Base-by-base conservation (phyloP, 2,888 invertebrate species). In the Beris chalybata region DNA sequence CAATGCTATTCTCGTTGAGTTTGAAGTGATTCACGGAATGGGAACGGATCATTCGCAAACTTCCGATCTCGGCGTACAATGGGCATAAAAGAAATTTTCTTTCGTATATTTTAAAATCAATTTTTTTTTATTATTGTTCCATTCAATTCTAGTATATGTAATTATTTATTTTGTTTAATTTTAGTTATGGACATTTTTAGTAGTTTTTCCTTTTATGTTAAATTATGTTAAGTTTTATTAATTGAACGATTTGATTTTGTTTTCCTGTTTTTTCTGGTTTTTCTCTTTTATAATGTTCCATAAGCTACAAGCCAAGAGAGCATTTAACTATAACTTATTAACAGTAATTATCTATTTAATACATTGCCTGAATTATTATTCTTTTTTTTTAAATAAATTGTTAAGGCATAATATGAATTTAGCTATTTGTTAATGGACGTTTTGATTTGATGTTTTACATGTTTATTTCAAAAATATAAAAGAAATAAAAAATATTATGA, bases 1-100 rank as follows among this genome's bases (percentile, higher is more conserved):
- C 7, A 69, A 52, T 32, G 45, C 63, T 38, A 29, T 68, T 22
- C 55, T 71, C 11, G 66, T 65, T 2, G 69, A 72, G 64, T 67
- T 69, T 9, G 68, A 71, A 57, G 11, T 69, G 9, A 71, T 71
- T 53, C 71, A 73, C 53, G 47, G 69, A 12, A 67, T 67, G 64
- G 72, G 72, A 7, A 71, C 66, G 5, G 72, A 72, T 70, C 71
- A 72, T 63, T 22, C 58, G 13, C 11, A 5, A 45, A 47, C 2
- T 5, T 5, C 22, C 6, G 29, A 22, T 22, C 22, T 15, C 6
- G 29, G 29, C 4, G 53, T 22, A 22, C 4, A 4, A 22, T 53
- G 53, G 53, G 53, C 53, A 7, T 53, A 53, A 53, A 30, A 22
- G 29, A 22, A 38, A 44, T 11, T 44, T 43, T 45, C 30, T 45